Evolutionary conservation across 2,113 vertebrate genomes (phyloP).

Genomic region (Oryctolagus cuniculus): mOryCun1.1 NC_091449.1:52201001-52201500

Average conservation of each 20-base stretch:
- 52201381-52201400: not conserved
- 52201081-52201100: no score
- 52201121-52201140: constrained; percentile 26
- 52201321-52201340: not conserved
- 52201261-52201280: not conserved
- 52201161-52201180: constrained; percentile 31
- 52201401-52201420: not conserved
- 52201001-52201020: constrained; percentile 39
- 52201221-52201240: not conserved
- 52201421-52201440: not conserved
- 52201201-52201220: not conserved
- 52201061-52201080: not conserved
- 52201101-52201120: not conserved
- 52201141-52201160: constrained; percentile 68
- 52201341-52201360: no score
- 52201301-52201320: not conserved
- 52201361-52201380: not conserved
- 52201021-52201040: constrained; percentile 18
- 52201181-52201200: not conserved
- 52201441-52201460: not conserved
- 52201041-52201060: constrained; percentile 10
- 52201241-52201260: not conserved
- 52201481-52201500: not conserved
- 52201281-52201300: not conserved
- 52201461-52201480: not conserved